Base-by-base conservation (phyloP, 2,888 invertebrate species). In the Drosophila incognita region DNA sequence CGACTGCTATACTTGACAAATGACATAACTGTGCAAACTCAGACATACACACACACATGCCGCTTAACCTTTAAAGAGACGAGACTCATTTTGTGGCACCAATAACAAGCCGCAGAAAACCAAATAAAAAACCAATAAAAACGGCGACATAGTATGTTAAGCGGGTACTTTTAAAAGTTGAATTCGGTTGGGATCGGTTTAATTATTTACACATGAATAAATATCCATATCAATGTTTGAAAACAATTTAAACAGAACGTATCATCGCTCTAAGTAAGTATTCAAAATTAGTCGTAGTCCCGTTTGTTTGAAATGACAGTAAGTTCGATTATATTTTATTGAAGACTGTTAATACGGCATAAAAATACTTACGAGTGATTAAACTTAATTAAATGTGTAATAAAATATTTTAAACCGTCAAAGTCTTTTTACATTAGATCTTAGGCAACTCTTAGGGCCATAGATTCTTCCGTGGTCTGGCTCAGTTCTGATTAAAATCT, bases 1-100 rank as follows among this genome's bases (percentile, higher is more conserved):
- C 57, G 62, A 33, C 33, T 42, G 51, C 63, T 2, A 59, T 11
- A 66, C 62, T 70, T 87, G 76, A 82, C 71, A 81, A 85, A 84
- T 84, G 82, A 68, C 66, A 73, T 60, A 70, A 57, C 69, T 63
- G 57, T 51, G 24, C 29, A 56, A 70, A 31, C 69, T 54, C 60
- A 27, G 46, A 68, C 62, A 46, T 33, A 11, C 35, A 54, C 59
- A 48, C 38, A 48, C 38, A 67, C 74, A 65, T 40, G 36, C 10
- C 13, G 21, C 35, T 35, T 35, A 42, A 24, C 46, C 40, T 36
- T 42, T 27, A 8, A 24, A 62, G 42, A n/a, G 42, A 46, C 24
- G 33, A 53, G 29, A 57, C 60, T 48, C 56, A 59, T 57, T 67
- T 70, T 52, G 61, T 54, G 65, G 64, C 56, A 66, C 24, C 52